Percentiles rank a stretch among this genome's conserved stretches.
Evolutionary conservation across 2,113 vertebrate genomes (phyloP).

Genomic region (Brienomyrus longianalis): DNA sequence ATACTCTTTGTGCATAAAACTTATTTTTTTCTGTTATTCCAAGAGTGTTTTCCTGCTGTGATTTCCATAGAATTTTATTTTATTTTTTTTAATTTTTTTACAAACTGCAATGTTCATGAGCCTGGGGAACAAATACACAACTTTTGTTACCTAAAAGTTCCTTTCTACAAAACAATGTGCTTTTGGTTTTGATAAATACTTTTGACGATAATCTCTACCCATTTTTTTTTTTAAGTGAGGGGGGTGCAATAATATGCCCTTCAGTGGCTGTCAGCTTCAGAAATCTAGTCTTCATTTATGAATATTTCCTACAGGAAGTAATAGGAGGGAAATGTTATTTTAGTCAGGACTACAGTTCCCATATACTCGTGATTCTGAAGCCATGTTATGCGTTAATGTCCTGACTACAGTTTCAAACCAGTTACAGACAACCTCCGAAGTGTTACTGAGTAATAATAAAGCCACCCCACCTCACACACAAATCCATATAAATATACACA

Average conservation of each 20-base stretch:
- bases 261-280: neutral
- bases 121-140: neutral
- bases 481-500: neutral
- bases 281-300: neutral
- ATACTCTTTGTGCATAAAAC: neutral
- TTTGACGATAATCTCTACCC: neutral
- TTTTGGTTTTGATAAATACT: conserved; percentile 5
- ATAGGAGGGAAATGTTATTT: neutral
- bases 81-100: no score
- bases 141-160: neutral
- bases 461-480: neutral
- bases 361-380: neutral
- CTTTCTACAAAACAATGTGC: conserved; percentile 7
- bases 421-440: neutral
- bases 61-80: no score
- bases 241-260: neutral
- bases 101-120: neutral
- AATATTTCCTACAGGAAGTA: neutral
- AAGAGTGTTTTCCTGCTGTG: neutral
- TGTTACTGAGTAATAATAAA: neutral
- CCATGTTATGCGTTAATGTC: neutral
- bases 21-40: neutral
- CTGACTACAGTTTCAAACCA: neutral
- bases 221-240: neutral
- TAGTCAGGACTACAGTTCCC: neutral